These are phyloP conservation scores for Dasysyrphus tricinctus DNA, from an alignment of 2,888 invertebrate species.

Conservation along the genomic window DNA sequence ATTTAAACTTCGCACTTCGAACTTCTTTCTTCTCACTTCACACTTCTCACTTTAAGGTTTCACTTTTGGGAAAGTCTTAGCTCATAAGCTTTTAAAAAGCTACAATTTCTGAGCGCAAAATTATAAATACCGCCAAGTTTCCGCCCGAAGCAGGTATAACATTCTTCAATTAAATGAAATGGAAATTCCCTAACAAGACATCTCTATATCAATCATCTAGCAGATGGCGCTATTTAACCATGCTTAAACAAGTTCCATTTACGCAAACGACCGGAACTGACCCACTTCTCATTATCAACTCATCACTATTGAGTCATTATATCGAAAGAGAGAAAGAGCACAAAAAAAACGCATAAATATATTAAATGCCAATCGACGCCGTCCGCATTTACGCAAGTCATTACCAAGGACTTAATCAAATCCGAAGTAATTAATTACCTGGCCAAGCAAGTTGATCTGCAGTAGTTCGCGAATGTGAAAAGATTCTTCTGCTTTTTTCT, in stretches of 20 bases:
- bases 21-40: too few species aligned
- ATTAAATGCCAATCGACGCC: slow-evolving; percentile 54
- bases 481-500: slow-evolving; percentile 26
- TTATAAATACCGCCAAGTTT: too few species aligned
- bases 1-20: too few species aligned
- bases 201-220: slow-evolving; percentile 16
- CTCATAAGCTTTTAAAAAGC: too few species aligned
- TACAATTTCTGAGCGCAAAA: too few species aligned
- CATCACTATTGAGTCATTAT: slow-evolving; percentile 45
- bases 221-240: slow-evolving; percentile 47
- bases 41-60: too few species aligned
- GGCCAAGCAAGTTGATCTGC: slow-evolving; percentile 53
- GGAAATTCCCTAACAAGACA: background rate
- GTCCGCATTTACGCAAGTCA: slow-evolving; percentile 73
- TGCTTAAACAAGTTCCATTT: slow-evolving; percentile 43
- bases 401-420: slow-evolving; percentile 74
- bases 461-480: slow-evolving; percentile 10
- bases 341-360: slow-evolving; percentile 21
- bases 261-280: slow-evolving; percentile 66
- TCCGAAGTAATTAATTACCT: slow-evolving; percentile 73
- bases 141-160: too few species aligned
- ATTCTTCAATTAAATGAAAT: background rate
- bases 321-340: background rate
- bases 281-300: slow-evolving; percentile 71
- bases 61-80: too few species aligned